phyloP scores from a whole-genome alignment of 2,888 invertebrate species.

The Nebria salina region DNA sequence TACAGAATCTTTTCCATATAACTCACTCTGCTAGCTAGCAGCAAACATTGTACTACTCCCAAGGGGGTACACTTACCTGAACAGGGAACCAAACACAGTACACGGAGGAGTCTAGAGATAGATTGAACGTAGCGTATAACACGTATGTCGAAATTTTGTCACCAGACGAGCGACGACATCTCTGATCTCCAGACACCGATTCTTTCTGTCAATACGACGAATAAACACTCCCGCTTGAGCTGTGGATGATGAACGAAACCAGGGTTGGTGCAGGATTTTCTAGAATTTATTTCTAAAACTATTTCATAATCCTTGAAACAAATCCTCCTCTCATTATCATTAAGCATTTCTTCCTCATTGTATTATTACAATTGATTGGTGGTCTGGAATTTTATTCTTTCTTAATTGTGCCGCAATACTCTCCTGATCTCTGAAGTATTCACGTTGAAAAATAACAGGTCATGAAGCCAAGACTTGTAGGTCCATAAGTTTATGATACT shows the following conservation, averaged over 20 bases:
- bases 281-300: neutral
- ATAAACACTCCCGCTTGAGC: neutral
- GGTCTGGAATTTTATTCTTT: too few relatives aligned
- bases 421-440: neutral
- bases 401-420: neutral
- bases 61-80: neutral
- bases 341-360: too few relatives aligned
- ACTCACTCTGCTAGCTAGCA: neutral
- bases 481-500: neutral
- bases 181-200: constrained; percentile 12
- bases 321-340: too few relatives aligned
- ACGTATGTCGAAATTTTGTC: neutral
- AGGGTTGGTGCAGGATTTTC: neutral
- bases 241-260: constrained; percentile 7
- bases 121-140: neutral
- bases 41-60: neutral
- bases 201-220: constrained; percentile 10
- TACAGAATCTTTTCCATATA: neutral
- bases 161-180: neutral
- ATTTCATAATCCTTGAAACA: too few relatives aligned
- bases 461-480: neutral
- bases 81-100: neutral
- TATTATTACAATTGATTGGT: too few relatives aligned
- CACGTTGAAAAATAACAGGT: neutral
- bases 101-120: neutral